phyloP scores from a whole-genome alignment of 2,888 invertebrate species.

The Netelia melanura region DNA sequence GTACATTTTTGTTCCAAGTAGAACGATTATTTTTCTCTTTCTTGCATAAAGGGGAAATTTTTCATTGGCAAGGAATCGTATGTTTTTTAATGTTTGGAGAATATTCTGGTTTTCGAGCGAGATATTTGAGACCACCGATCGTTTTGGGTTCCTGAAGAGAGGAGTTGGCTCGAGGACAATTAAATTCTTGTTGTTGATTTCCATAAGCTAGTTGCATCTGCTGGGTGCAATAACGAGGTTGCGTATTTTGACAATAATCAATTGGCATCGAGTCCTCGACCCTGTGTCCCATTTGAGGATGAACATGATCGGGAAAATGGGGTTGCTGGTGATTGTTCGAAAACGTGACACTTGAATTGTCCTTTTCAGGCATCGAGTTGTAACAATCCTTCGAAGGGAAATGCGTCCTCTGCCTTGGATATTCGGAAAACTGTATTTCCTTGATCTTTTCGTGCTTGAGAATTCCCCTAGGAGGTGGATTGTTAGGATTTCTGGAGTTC shows the following conservation, averaged over 20 bases:
- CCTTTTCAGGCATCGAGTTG: constrained; percentile 70
- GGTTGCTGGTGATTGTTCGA: constrained; percentile 23
- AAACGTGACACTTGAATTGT: constrained; percentile 66
- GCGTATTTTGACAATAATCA: background rate
- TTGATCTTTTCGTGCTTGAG: constrained; percentile 49
- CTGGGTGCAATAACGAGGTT: constrained; percentile 61
- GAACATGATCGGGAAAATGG: constrained; percentile 9
- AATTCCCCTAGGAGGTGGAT: constrained; percentile 64
- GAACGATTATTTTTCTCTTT: too few relatives aligned
- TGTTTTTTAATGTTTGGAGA: constrained; percentile 64
- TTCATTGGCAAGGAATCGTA: constrained; percentile 54
- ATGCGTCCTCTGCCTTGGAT: constrained; percentile 50
- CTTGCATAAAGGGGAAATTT: background rate
- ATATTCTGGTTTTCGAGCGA: constrained; percentile 75
- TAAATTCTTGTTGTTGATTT: constrained; percentile 58
- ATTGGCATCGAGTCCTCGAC: background rate
- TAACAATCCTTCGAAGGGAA: constrained; percentile 45
- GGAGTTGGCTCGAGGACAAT: constrained; percentile 7
- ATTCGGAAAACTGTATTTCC: constrained; percentile 36
- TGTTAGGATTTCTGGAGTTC: constrained; percentile 75
- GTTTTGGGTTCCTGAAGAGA: constrained; percentile 73
- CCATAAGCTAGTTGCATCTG: constrained; percentile 69
- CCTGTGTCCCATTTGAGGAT: background rate
- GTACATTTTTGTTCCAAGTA: background rate
- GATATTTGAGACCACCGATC: constrained; percentile 78